phyloP scores from a whole-genome alignment of 2,113 vertebrate genomes.

The Cnemophilus loriae region DNA sequence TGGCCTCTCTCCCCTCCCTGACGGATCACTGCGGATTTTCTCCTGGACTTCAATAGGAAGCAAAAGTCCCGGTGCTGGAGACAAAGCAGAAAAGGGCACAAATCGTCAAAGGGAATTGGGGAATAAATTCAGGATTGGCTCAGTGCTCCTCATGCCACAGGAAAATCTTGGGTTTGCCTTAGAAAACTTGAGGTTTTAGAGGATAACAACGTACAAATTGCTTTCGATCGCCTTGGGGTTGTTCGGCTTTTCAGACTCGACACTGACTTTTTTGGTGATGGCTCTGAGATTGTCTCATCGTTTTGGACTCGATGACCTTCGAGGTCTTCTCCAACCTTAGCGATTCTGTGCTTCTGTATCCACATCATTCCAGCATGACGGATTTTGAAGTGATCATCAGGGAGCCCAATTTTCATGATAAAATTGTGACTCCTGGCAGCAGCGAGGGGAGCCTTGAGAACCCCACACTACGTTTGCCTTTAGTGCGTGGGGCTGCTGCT shows the following conservation, averaged over 20 bases:
- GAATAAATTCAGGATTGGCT: neutral
- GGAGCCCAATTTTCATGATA: neutral
- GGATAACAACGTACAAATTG: neutral
- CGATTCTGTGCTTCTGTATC: neutral
- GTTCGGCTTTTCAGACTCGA: neutral
- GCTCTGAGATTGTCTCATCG: neutral
- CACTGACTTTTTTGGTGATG: neutral
- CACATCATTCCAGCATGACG: neutral
- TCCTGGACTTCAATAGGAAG: rapidly evolving
- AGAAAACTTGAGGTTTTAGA: neutral
- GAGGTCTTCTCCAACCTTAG: neutral
- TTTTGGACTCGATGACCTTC: rapidly evolving
- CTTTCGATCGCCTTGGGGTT: neutral
- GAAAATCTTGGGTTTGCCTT: neutral
- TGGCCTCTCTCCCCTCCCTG: neutral
- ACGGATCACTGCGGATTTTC: neutral
- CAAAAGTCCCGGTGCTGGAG: rapidly evolving
- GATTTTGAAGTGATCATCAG: neutral
- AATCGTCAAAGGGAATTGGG: neutral
- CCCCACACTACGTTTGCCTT: neutral
- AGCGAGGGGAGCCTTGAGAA: neutral
- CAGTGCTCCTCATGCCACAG: neutral
- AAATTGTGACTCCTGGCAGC: neutral
- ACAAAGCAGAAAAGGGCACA: neutral
- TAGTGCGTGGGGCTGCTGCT: neutral